Conservation (phyloP, 1,140 invertebrate species). For the Drosophila subobscura region DNA sequence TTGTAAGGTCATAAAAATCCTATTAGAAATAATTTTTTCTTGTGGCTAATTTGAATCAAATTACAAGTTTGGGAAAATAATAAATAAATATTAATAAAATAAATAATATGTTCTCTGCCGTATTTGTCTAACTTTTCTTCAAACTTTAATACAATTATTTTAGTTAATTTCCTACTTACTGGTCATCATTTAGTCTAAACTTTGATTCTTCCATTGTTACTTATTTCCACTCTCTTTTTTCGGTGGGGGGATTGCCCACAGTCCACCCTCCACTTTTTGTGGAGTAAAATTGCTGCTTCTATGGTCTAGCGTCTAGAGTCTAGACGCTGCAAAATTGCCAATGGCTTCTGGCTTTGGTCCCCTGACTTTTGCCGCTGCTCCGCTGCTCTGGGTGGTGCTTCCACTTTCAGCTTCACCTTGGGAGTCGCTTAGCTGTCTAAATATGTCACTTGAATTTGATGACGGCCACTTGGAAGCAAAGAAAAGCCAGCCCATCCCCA, state of each 20-base stretch:
- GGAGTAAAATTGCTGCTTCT: not conserved
- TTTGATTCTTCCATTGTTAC: not conserved
- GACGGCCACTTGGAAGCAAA: slow-evolving; percentile 68
- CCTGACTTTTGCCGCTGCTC: slow-evolving; percentile 20
- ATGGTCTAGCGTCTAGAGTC: slow-evolving; percentile 32
- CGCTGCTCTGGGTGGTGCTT: slow-evolving; percentile 1
- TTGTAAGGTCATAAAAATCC: too few species aligned
- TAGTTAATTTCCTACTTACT: too few species aligned
- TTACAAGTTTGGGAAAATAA: too few species aligned
- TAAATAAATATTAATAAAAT: too few species aligned
- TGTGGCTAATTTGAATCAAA: too few species aligned
- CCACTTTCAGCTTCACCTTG: slow-evolving; percentile 66
- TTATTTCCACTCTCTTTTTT: slow-evolving; percentile 1
- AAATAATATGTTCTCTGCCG: too few species aligned
- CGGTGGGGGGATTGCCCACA: slow-evolving; percentile 33
- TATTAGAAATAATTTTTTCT: too few species aligned
- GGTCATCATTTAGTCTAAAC: too few species aligned
- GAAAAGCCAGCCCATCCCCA: slow-evolving; percentile 13
- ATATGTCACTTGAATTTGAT: slow-evolving; percentile 82
- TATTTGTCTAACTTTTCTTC: too few species aligned
- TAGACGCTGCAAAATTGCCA: slow-evolving; percentile 68
- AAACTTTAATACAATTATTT: too few species aligned
- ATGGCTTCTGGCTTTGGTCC: slow-evolving; percentile 35
- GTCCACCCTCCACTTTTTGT: slow-evolving; percentile 15
- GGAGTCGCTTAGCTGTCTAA: slow-evolving; percentile 82